These are phyloP conservation scores for Cephus rjabovi DNA, from an alignment of 2,888 invertebrate species.

Conservation along the genomic window DNA sequence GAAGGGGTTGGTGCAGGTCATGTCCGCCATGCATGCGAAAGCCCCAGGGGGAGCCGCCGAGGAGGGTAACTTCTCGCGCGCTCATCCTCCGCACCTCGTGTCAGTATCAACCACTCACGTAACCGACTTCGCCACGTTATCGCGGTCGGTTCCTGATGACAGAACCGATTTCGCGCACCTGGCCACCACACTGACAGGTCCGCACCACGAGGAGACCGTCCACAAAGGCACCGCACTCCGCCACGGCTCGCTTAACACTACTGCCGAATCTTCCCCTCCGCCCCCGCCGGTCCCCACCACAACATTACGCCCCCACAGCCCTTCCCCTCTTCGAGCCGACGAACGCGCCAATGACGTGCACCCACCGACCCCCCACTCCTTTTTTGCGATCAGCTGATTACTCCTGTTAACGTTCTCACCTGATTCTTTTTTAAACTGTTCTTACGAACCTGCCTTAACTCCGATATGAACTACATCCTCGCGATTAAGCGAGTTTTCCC, in stretches of 20 bases:
- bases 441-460: too few species aligned
- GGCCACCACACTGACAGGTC: not conserved
- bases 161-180: slow-evolving; percentile 5
- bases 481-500: too few species aligned
- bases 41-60: slow-evolving; percentile 90
- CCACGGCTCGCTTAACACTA: slow-evolving; percentile 61
- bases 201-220: slow-evolving; percentile 8
- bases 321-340: slow-evolving; percentile 28
- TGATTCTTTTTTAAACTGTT: not conserved
- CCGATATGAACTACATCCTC: too few species aligned
- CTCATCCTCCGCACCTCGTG: not conserved
- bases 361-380: slow-evolving; percentile 25
- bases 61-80: slow-evolving; percentile 78
- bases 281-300: slow-evolving; percentile 34
- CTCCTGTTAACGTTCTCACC: not conserved
- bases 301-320: slow-evolving; percentile 14
- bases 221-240: slow-evolving; percentile 46
- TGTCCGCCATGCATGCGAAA: slow-evolving; percentile 89
- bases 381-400: slow-evolving; percentile 5
- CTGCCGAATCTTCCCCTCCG: slow-evolving; percentile 49
- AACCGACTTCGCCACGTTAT: slow-evolving; percentile 13
- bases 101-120: not conserved
- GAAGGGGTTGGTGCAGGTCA: slow-evolving; percentile 82
- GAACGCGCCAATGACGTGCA: slow-evolving; percentile 22
- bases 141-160: slow-evolving; percentile 19